Conservation (phyloP, 64 coral and sea anemone species). For the Dendronephthya gigantea region DNA sequence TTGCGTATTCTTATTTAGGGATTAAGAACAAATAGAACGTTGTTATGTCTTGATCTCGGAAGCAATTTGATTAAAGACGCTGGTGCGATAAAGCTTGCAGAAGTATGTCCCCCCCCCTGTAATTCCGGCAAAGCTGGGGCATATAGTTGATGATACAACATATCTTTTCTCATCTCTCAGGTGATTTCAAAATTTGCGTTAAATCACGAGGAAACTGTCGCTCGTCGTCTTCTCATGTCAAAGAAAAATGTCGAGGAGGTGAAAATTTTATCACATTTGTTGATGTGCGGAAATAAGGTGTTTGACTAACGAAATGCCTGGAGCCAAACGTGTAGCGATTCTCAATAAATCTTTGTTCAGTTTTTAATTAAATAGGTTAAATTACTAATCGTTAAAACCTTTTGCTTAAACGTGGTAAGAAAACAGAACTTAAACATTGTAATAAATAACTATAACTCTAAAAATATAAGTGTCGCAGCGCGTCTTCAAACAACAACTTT, state of each 20-base stretch:
- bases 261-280: not conserved
- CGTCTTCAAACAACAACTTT: too few species aligned
- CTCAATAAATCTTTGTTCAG: too few species aligned
- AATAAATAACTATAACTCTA: too few species aligned
- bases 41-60: slow-evolving; percentile 74
- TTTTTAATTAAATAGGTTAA: too few species aligned
- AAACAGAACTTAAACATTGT: too few species aligned
- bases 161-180: not conserved
- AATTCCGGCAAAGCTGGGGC: too few species aligned
- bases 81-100: slow-evolving; percentile 80
- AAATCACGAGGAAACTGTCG: slow-evolving; percentile 1
- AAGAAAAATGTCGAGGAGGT: slow-evolving; percentile 7
- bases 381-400: too few species aligned
- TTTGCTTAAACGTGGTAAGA: too few species aligned
- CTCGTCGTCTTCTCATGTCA: not conserved
- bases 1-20: slow-evolving; percentile 43
- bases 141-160: not conserved
- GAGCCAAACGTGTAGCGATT: not conserved
- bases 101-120: slow-evolving; percentile 35
- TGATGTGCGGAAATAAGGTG: too few species aligned
- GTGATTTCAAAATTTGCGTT: slow-evolving; percentile 4
- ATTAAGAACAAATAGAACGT: slow-evolving; percentile 90
- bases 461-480: too few species aligned
- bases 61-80: slow-evolving; percentile 75
- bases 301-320: not conserved